Evolutionary conservation across 2,797 vertebrate species (phyloP), one percentile per base, ranked within the genome.

Genomic region (Tympanoctomys barrerae): DNA sequence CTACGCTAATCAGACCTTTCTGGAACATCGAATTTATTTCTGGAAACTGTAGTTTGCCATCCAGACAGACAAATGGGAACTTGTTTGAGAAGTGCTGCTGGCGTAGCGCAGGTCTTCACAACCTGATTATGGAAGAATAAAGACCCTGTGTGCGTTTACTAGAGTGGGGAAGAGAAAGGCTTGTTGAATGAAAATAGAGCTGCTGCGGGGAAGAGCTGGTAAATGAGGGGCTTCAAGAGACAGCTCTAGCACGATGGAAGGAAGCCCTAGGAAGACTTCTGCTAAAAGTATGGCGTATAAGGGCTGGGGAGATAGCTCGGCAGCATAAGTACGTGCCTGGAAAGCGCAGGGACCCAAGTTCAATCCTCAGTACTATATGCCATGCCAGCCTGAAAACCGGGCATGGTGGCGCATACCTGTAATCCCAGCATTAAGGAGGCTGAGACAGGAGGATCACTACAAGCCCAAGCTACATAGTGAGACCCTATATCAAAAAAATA

Each of bases 241-340:
- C 62, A 92, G 7, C 59, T 39, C 66, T 59, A 70, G 42, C 78
- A 79, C 84, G 87, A 73, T 26, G 13, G 54, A 21, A 92, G 16
- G n/a, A 96, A 88, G 84, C 88, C 31, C 88, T 28, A 90, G 68
- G 82, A 94, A 84, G 36, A 75, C 33, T 83, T 92, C 62, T 42
- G 39, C 73, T 62, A 39, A 89, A 89, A 89, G 54, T 66, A 61
- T 39, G 49, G 49, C 42, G 77, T 54, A 33, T 8, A 3, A 42
- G 59, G 54, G 14, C 54, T 57, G 54, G 14, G 16, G 16, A 57
- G 14, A 57, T 57, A 57, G 54, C 54, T 57, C 4, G 5, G 54
- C 54, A 57, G 54, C 54, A 18, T 57, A 18, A 57, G 54, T 18
- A 19, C 54, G 14, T 57, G 54, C 54, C 54, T 18, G 14, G 16